These are phyloP conservation scores for Pteropus rufus DNA, from an alignment of 2,797 vertebrate genomes.

Conservation along the genomic window DNA sequence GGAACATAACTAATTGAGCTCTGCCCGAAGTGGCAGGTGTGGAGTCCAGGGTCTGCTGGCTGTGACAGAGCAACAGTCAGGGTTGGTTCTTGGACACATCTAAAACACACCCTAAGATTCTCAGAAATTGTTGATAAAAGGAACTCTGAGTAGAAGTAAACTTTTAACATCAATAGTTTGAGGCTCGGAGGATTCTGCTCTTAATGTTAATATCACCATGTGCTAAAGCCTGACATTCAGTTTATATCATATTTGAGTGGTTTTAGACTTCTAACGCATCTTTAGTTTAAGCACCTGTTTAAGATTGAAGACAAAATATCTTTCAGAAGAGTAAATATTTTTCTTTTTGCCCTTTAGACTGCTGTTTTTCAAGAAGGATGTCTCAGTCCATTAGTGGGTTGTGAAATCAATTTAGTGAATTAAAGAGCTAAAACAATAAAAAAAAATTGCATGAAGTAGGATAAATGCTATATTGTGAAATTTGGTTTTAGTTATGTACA, in stretches of 20 bases:
- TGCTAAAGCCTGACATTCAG: background rate
- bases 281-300: background rate
- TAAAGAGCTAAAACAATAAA: background rate
- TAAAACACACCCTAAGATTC: background rate
- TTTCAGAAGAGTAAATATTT: background rate
- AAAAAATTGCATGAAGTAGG: background rate
- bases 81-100: background rate
- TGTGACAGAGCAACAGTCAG: background rate
- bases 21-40: background rate
- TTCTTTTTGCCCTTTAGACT: background rate
- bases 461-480: background rate
- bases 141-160: background rate
- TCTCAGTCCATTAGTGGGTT: background rate
- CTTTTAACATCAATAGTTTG: background rate
- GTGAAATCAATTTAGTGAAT: background rate
- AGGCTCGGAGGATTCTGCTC: background rate
- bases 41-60: background rate
- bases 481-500: background rate
- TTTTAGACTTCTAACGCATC: background rate
- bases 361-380: background rate
- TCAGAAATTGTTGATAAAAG: background rate
- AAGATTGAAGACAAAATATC: background rate
- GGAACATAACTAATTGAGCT: background rate
- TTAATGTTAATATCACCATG: background rate
- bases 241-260: background rate